phyloP scores from a whole-genome alignment of 2,797 vertebrate genomes.

The Hoplostethus atlanticus region DNA sequence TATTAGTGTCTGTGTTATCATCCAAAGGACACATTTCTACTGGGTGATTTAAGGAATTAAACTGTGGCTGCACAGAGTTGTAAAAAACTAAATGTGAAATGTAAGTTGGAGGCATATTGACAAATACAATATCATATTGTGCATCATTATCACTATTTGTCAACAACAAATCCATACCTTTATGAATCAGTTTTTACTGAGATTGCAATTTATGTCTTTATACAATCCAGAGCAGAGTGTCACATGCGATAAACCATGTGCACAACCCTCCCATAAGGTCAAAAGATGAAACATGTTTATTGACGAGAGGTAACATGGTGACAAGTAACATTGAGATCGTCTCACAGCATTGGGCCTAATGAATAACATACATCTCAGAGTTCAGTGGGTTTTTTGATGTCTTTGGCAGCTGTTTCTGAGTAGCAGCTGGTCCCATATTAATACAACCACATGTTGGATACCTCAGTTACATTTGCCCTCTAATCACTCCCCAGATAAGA shows the following conservation, averaged over 20 bases:
- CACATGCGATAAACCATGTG: not conserved
- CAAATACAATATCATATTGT: constrained; percentile 1
- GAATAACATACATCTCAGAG: constrained; percentile 15
- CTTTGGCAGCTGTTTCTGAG: constrained; percentile 38
- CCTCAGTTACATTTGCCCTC: constrained; percentile 18
- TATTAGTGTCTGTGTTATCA: constrained; percentile 72
- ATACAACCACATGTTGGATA: constrained; percentile 26
- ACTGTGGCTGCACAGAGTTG: constrained; percentile 15
- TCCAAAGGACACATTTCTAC: constrained; percentile 72
- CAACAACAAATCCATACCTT: constrained; percentile 12
- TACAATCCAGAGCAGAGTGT: not conserved
- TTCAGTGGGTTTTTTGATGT: constrained; percentile 29
- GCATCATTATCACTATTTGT: not conserved
- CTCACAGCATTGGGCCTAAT: constrained; percentile 13
- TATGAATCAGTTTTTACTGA: constrained; percentile 14
- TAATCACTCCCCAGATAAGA: constrained; percentile 12
- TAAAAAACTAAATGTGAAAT: constrained; percentile 30
- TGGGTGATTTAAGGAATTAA: constrained; percentile 55
- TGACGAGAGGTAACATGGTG: not conserved
- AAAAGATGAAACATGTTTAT: not conserved
- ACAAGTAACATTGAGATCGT: not conserved
- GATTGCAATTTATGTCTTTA: not conserved
- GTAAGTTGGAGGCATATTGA: constrained; percentile 5
- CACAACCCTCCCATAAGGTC: not conserved
- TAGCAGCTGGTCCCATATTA: constrained; percentile 28